Percentiles rank a stretch among this genome's conserved stretches.
These are phyloP conservation scores for Oscheius onirici DNA, from an alignment of 2,888 invertebrate genomes.

Conservation along the genomic window DNA sequence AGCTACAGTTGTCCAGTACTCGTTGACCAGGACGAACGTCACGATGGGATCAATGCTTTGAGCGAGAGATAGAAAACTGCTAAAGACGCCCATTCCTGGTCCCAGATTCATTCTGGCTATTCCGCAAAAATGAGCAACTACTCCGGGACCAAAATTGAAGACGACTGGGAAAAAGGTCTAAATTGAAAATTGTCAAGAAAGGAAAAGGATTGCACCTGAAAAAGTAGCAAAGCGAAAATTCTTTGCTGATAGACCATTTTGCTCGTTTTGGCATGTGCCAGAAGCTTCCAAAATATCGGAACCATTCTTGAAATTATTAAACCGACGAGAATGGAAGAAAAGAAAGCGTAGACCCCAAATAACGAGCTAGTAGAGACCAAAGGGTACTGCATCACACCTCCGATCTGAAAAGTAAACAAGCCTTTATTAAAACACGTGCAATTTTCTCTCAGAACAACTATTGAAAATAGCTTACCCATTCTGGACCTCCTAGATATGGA, in stretches of 20 bases:
- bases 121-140: conserved; percentile 1
- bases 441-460: too few relatives aligned
- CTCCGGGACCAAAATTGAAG: conserved; percentile 1
- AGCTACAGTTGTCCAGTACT: neutral
- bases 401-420: neutral
- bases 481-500: conserved; percentile 6
- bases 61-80: conserved; percentile 7
- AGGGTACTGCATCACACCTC: neutral
- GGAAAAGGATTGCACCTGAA: too few relatives aligned
- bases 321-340: neutral
- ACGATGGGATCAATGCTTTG: conserved; percentile 8
- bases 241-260: neutral
- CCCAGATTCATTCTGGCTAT: neutral
- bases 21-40: neutral
- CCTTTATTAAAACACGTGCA: neutral
- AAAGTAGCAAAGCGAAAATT: neutral
- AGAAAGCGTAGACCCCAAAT: neutral
- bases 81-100: neutral
- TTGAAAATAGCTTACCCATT: conserved; percentile 17
- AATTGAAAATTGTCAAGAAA: too few relatives aligned
- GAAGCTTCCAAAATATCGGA: neutral
- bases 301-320: neutral
- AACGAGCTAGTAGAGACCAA: neutral
- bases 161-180: conserved; percentile 6
- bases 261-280: neutral